Evolutionary conservation across 2,113 vertebrate genomes (phyloP).

Genomic region (Xiphias gladius): DNA sequence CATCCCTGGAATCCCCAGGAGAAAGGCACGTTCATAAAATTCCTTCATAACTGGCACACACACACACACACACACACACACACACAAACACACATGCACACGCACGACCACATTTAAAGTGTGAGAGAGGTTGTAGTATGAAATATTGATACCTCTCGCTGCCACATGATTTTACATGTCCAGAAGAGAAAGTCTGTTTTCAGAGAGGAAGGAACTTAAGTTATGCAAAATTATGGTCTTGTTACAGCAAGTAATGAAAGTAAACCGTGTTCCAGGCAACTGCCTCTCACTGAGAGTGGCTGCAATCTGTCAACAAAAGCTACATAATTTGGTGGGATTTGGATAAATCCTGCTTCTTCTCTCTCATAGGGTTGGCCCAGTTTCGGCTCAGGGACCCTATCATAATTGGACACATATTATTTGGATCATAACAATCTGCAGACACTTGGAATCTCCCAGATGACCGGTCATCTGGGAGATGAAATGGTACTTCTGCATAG

Average conservation of each 20-base stretch:
- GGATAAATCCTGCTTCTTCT: constrained; percentile 21
- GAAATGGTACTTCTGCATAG: neutral
- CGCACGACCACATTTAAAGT: constrained; percentile 33
- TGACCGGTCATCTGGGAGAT: constrained; percentile 18
- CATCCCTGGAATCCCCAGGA: constrained; percentile 82
- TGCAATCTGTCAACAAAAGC: constrained; percentile 52
- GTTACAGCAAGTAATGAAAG: constrained; percentile 74
- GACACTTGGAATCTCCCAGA: constrained; percentile 13
- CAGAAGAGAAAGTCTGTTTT: constrained; percentile 64
- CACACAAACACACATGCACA: constrained; percentile 37
- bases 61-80: constrained; percentile 49
- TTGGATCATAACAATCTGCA: constrained; percentile 23
- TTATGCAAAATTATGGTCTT: constrained; percentile 68
- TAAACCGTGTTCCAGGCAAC: constrained; percentile 48
- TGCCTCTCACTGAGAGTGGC: constrained; percentile 33
- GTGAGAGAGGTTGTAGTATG: constrained; percentile 69
- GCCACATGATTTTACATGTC: constrained; percentile 81
- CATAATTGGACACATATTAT: constrained; percentile 55
- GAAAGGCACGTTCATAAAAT: constrained; percentile 81
- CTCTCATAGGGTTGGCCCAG: constrained; percentile 5
- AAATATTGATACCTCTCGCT: constrained; percentile 79
- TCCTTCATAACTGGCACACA: constrained; percentile 77
- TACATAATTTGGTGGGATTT: constrained; percentile 45
- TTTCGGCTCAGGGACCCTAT: constrained; percentile 35
- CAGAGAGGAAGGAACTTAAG: constrained; percentile 52